Percentiles rank a stretch among this genome's conserved stretches.
These are phyloP conservation scores for Trichosurus vulpecula DNA, from an alignment of 2,797 vertebrate genomes.

Conservation along the genomic window DNA sequence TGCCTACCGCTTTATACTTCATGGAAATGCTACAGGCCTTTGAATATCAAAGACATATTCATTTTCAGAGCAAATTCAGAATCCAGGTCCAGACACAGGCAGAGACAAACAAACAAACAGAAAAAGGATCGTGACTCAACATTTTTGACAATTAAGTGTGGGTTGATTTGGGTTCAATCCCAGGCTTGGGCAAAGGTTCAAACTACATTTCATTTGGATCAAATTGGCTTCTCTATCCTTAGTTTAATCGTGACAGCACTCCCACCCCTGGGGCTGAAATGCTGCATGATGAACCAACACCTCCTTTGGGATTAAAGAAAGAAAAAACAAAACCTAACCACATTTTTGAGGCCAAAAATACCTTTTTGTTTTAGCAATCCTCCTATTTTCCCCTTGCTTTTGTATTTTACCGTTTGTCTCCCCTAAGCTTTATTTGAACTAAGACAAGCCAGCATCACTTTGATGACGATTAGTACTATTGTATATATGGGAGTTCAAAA, in stretches of 20 bases:
- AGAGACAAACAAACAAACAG: slow-evolving; percentile 64
- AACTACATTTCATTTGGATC: slow-evolving; percentile 65
- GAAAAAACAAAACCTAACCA: slow-evolving; percentile 48
- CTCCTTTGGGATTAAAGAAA: slow-evolving; percentile 66
- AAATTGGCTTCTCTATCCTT: slow-evolving; percentile 72
- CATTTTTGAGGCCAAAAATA: slow-evolving; percentile 20
- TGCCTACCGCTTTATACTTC: slow-evolving; percentile 30
- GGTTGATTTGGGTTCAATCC: slow-evolving; percentile 73
- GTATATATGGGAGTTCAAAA: not conserved
- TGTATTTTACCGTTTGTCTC: not conserved
- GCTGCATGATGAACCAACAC: slow-evolving; percentile 56
- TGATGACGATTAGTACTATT: not conserved
- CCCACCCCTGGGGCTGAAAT: slow-evolving; percentile 65
- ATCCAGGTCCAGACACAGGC: slow-evolving; percentile 50
- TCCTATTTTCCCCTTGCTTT: not conserved
- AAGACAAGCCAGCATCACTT: not conserved
- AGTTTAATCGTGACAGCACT: slow-evolving; percentile 76
- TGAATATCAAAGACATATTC: slow-evolving; percentile 20
- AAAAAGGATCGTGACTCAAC: slow-evolving; percentile 75
- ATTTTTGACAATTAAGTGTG: slow-evolving; percentile 69
- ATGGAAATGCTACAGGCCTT: slow-evolving; percentile 26
- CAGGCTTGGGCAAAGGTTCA: slow-evolving; percentile 67
- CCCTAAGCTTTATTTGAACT: not conserved
- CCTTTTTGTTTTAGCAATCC: not conserved
- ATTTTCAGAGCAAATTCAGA: slow-evolving; percentile 58